Conservation (phyloP, 2,797 vertebrate genomes). For the Alauda arvensis region DNA sequence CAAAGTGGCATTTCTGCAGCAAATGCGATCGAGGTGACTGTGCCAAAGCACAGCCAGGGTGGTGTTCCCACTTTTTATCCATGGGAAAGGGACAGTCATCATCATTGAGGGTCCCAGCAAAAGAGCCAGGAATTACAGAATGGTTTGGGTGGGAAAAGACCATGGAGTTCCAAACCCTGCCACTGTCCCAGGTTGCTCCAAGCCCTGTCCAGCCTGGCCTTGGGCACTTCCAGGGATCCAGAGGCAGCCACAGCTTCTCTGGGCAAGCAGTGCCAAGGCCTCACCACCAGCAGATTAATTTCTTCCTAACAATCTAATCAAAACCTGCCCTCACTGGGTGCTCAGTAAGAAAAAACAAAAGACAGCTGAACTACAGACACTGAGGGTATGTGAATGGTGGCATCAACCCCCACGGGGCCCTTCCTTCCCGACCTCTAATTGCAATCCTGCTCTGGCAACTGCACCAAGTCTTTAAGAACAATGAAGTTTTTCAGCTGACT, state of each 20-base stretch:
- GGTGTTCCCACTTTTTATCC: neutral
- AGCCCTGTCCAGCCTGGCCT: fast-evolving
- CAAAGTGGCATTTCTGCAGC: neutral
- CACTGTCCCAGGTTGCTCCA: neutral
- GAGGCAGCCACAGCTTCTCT: neutral
- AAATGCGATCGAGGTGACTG: neutral
- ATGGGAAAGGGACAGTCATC: neutral
- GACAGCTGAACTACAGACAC: neutral
- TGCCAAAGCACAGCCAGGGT: neutral
- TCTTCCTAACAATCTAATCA: neutral
- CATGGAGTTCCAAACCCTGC: fast-evolving
- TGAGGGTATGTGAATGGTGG: neutral
- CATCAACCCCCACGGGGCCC: neutral
- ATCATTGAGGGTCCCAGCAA: neutral
- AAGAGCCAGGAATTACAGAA: neutral
- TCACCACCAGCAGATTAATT: fast-evolving
- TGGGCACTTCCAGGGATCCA: neutral
- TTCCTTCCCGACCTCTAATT: slow-evolving; percentile 15
- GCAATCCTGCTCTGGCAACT: slow-evolving; percentile 35
- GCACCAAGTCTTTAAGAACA: slow-evolving; percentile 37
- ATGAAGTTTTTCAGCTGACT: slow-evolving; percentile 60
- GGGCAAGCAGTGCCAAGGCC: neutral
- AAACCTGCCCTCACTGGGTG: neutral
- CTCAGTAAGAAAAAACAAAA: neutral
- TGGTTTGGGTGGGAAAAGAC: neutral